phyloP scores from a whole-genome alignment of 2,888 invertebrate species.

The Drosophila anceps region DNA sequence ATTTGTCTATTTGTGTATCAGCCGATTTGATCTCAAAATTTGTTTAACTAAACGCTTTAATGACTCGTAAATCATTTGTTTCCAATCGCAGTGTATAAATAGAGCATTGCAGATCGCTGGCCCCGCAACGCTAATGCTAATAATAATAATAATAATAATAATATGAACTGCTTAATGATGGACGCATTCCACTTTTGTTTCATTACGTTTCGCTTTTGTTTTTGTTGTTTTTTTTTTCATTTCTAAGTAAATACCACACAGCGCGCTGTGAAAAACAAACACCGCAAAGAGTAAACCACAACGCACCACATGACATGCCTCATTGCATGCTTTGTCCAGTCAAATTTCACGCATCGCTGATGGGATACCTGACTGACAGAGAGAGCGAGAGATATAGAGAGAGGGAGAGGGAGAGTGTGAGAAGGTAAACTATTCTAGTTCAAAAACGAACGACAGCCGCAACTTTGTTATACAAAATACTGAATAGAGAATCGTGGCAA shows the following conservation, averaged over 20 bases:
- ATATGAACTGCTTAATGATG: constrained; percentile 32
- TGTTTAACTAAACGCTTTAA: constrained; percentile 1
- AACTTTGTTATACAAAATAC: constrained; percentile 70
- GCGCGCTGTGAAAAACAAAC: constrained; percentile 31
- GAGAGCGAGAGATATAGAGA: neutral
- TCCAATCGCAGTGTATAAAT: constrained; percentile 18
- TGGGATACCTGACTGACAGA: constrained; percentile 25
- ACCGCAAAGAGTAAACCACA: constrained; percentile 19
- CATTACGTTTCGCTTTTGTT: too few relatives aligned
- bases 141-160: constrained; percentile 1
- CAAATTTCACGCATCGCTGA: constrained; percentile 67
- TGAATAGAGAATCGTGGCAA: constrained; percentile 49
- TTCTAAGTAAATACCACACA: constrained; percentile 38
- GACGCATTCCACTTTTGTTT: constrained; percentile 13
- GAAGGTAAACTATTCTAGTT: constrained; percentile 16
- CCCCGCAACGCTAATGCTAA: constrained; percentile 24
- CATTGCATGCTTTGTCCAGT: constrained; percentile 67
- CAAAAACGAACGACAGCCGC: constrained; percentile 45
- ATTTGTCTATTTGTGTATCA: neutral
- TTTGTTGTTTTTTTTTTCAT: neutral
- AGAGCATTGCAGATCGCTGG: constrained; percentile 15
- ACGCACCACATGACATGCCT: constrained; percentile 51
- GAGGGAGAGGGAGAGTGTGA: neutral
- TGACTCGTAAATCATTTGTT: constrained; percentile 1
- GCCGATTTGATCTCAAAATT: neutral